Evolutionary conservation across 2,797 vertebrate genomes (phyloP), one percentile per base, ranked within the genome.

Genomic region (Neosilurus mollespiculum): DNA sequence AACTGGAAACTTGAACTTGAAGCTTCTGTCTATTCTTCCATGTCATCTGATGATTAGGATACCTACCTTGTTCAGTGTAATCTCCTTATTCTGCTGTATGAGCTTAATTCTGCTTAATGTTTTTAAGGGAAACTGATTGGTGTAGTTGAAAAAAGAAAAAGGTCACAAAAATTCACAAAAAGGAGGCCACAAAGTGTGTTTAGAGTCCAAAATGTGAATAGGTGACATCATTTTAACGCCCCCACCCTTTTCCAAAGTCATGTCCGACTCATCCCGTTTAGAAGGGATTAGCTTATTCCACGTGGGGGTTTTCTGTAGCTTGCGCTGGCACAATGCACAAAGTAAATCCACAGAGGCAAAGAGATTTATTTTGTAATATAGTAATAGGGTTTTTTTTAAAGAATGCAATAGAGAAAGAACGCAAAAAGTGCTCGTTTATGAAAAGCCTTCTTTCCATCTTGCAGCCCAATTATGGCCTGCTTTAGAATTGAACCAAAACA

Each of bases 31-130:
- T 37, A 43, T 61, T 30, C 54, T 59, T 59, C 51, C 71, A 54
- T 73, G 71, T 73, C 51, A 73, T 2, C 43, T 91, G 89, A 93
- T 92, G 92, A 93, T 92, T 90, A 91, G 93, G 92, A 93, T 90
- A 88, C 90, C 89, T 91, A 93, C 93, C 93, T 90, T 88, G 90
- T 92, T 90, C 83, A 86, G 89, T 92, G 92, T 92, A 92, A 93
- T 94, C 92, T 92, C 84, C 85, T 89, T n/a, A 88, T 88, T 84
- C 91, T 88, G 90, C 90, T 86, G 89, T 92, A 30, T 30, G 30
- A 30, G 30, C 30, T 30, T 30, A 30, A 30, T 30, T 30, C 91
- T 92, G 92, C 92, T 93, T 90, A 93, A 91, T 89, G 91, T 91
- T 93, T 90, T 87, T 82, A 85, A 54, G 88, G 86, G 87, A 91